A percentile compares a stretch with the other conserved stretches of the same genome.
Conservation (phyloP, 1,140 invertebrate genomes). For the Sitobion miscanthi region DNA sequence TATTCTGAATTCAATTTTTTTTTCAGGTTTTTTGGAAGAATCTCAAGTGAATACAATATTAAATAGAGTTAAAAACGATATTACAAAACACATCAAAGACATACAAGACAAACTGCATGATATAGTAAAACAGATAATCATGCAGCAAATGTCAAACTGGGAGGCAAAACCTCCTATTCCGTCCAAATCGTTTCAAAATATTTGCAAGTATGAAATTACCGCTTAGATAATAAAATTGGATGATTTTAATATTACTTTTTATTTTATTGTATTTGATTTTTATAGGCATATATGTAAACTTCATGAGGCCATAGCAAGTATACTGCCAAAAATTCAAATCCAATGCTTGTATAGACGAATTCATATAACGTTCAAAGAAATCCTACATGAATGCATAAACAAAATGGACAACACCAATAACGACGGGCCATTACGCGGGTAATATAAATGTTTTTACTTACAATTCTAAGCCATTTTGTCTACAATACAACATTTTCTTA, state of each 20-base stretch:
- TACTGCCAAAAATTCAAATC: slow-evolving; percentile 77
- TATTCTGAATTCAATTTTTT: neutral
- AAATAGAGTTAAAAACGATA: slow-evolving; percentile 58
- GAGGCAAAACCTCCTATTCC: slow-evolving; percentile 94
- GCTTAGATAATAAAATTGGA: neutral
- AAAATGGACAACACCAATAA: slow-evolving; percentile 92
- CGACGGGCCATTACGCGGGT: slow-evolving; percentile 94
- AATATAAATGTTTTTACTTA: slow-evolving; percentile 58
- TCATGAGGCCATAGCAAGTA: slow-evolving; percentile 86
- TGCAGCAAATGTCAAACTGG: slow-evolving; percentile 80
- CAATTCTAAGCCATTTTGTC: neutral
- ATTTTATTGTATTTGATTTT: slow-evolving; percentile 62
- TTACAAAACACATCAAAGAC: slow-evolving; percentile 80
- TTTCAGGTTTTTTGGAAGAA: slow-evolving; percentile 59
- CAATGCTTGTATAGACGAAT: slow-evolving; percentile 81
- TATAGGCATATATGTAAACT: slow-evolving; percentile 86
- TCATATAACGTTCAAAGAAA: slow-evolving; percentile 86
- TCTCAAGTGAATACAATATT: slow-evolving; percentile 57
- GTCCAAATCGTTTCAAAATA: slow-evolving; percentile 87
- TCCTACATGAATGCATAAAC: slow-evolving; percentile 80
- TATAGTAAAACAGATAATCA: slow-evolving; percentile 85
- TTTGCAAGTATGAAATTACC: slow-evolving; percentile 70
- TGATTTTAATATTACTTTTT: neutral
- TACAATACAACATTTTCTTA: neutral
- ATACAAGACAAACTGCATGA: slow-evolving; percentile 89